Conservation (phyloP, 2,888 invertebrate genomes). For the Teleogryllus oceanicus region DNA sequence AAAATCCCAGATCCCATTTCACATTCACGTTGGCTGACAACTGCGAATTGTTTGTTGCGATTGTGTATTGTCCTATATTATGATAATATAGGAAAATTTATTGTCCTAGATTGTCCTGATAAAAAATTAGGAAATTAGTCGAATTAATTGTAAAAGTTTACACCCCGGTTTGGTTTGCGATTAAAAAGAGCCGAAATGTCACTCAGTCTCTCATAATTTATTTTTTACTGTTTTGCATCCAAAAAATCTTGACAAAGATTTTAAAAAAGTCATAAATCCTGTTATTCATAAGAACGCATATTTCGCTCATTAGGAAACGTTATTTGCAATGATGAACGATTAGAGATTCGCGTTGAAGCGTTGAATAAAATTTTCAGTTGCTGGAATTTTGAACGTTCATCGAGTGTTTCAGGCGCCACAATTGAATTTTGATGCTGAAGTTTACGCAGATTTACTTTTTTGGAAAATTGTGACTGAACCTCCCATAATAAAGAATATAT, state of each 20-base stretch:
- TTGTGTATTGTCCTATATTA: slow-evolving; percentile 28
- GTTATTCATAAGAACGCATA: slow-evolving; percentile 39
- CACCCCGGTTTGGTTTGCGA: slow-evolving; percentile 38
- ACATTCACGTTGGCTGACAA: slow-evolving; percentile 34
- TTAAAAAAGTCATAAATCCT: slow-evolving; percentile 38
- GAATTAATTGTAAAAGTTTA: slow-evolving; percentile 38
- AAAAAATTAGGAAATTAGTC: slow-evolving; percentile 31
- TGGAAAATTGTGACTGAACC: neutral
- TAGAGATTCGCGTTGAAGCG: neutral
- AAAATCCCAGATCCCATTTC: slow-evolving; percentile 37
- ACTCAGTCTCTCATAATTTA: slow-evolving; percentile 35
- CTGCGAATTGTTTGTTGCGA: slow-evolving; percentile 35
- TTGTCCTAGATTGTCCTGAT: slow-evolving; percentile 26
- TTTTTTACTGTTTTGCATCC: slow-evolving; percentile 32
- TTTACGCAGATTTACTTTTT: neutral
- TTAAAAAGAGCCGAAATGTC: slow-evolving; percentile 33
- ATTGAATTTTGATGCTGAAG: neutral
- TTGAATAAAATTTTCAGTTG: neutral
- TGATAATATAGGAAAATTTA: too few relatives aligned
- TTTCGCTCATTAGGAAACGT: slow-evolving; percentile 42
- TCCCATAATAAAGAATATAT: neutral
- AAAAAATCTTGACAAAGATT: slow-evolving; percentile 29
- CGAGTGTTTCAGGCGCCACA: neutral
- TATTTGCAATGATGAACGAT: slow-evolving; percentile 34
- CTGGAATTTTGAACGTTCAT: neutral